phyloP scores from a whole-genome alignment of 2,888 invertebrate genomes.

The Heliothis peltigera region DNA sequence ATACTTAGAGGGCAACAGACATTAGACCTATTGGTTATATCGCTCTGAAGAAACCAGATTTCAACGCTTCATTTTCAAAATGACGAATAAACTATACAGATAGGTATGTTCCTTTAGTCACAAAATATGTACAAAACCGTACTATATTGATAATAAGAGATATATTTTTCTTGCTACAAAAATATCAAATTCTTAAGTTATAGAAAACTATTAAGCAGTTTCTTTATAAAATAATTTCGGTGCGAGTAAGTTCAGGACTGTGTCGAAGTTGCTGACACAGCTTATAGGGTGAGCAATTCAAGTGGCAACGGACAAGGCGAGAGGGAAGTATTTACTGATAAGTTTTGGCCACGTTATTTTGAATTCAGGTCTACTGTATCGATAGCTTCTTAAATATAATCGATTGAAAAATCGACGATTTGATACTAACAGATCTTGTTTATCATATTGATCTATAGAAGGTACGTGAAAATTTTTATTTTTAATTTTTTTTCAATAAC shows the following conservation, averaged over 20 bases:
- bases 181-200: slow-evolving; percentile 10
- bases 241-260: slow-evolving; percentile 20
- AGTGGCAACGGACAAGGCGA: slow-evolving; percentile 26
- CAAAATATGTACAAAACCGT: too few relatives aligned
- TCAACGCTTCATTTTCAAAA: slow-evolving; percentile 21
- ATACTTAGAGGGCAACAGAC: slow-evolving; percentile 41
- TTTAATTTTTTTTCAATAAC: too few relatives aligned
- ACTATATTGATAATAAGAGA: neutral
- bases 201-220: slow-evolving; percentile 37
- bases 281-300: slow-evolving; percentile 33
- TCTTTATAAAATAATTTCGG: slow-evolving; percentile 36
- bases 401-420: too few relatives aligned
- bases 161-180: neutral
- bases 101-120: too few relatives aligned
- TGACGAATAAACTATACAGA: too few relatives aligned
- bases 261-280: slow-evolving; percentile 40
- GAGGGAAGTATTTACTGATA: slow-evolving; percentile 14
- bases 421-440: too few relatives aligned
- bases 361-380: slow-evolving; percentile 16
- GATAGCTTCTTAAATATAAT: neutral
- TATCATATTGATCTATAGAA: too few relatives aligned
- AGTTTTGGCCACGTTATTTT: slow-evolving; percentile 34
- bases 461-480: too few relatives aligned
- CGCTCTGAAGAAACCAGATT: slow-evolving; percentile 17
- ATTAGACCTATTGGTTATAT: slow-evolving; percentile 26